Evolutionary conservation across 1,140 invertebrate species (phyloP), one percentile per base, ranked within the genome.

Genomic region (Eubasilissa regina): DNA sequence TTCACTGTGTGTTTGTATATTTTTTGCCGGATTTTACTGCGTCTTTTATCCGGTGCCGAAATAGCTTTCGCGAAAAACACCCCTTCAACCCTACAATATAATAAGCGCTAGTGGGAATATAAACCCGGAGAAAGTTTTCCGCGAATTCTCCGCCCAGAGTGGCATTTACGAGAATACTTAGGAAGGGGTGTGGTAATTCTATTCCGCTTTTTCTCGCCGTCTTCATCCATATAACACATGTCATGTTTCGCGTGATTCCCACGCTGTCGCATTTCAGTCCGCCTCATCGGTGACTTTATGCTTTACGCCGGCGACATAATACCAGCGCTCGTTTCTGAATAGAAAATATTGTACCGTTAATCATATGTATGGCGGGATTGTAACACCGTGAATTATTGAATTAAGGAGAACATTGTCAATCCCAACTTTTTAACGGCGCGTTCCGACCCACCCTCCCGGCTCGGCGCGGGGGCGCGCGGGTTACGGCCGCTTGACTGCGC

Each of bases 31-130:
- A 35, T 35, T 35, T 35, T 35, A 35, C 1, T 35, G 17, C 55
- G 55, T 7, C 10, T 58, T 58, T 58, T 58, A 10, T 13, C 55
- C 17, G 17, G 21, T 19, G 55, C 17, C 17, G 21, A 58, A 19
- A 58, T 64, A 10, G 25, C 60, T 64, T 64, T 64, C 35, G 19
- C 13, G 35, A 64, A 64, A 64, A 64, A 64, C 8, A 64, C 13
- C 60, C 21, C 13, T 64, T 64, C 35, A 44, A 19, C 8, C 55
- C 15, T 8, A 15, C 55, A 21, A 11, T 44, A 35, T 64, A 64
- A 64, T 44, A 64, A 64, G 58, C 21, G 21, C 12, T 21, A 19
- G 58, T 62, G 35, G 60, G 60, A 64, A 64, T n/a, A 35, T 64
- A 13, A 64, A 64, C 19, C 10, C 21, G 11, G 25, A 35, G 35